A percentile compares a stretch with the other conserved stretches of the same genome.
Conservation (phyloP, 2,113 vertebrate genomes). For the Taurulus bubalis region DNA sequence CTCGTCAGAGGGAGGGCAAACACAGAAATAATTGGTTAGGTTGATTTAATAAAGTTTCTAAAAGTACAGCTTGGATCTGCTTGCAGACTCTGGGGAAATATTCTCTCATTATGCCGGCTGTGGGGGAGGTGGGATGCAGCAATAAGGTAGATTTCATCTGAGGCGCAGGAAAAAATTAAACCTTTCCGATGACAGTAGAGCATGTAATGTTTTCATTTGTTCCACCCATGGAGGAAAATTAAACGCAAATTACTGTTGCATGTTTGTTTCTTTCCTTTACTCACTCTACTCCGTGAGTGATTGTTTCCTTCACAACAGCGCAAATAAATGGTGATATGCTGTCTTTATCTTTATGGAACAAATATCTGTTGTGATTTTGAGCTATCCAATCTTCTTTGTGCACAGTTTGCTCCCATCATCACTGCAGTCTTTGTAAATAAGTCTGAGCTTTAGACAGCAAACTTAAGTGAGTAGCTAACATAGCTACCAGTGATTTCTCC, state of each 20-base stretch:
- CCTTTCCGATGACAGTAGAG: slow-evolving; percentile 69
- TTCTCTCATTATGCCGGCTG: slow-evolving; percentile 78
- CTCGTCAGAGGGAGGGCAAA: slow-evolving; percentile 63
- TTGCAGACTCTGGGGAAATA: slow-evolving; percentile 82
- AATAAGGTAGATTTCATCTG: slow-evolving; percentile 80
- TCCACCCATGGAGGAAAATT: slow-evolving; percentile 74
- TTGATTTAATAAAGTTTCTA: slow-evolving; percentile 81
- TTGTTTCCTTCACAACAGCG: slow-evolving; percentile 45
- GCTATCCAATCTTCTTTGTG: neutral
- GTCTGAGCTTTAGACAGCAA: neutral
- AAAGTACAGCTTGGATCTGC: slow-evolving; percentile 73
- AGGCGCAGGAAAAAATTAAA: slow-evolving; percentile 79
- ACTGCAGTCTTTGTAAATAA: neutral
- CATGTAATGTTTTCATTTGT: slow-evolving; percentile 76
- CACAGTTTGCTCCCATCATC: neutral
- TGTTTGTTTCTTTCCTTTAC: slow-evolving; percentile 21
- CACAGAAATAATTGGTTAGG: slow-evolving; percentile 71
- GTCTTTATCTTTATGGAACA: neutral
- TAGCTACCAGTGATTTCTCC: neutral
- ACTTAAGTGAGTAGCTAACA: neutral
- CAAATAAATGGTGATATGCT: slow-evolving; percentile 4
- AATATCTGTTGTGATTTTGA: slow-evolving; percentile 24
- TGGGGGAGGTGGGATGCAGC: slow-evolving; percentile 70
- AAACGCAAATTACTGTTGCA: slow-evolving; percentile 64
- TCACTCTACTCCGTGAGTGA: slow-evolving; percentile 27